phyloP scores from a whole-genome alignment of 1,140 invertebrate genomes.

The Hormaphis cornu region DNA sequence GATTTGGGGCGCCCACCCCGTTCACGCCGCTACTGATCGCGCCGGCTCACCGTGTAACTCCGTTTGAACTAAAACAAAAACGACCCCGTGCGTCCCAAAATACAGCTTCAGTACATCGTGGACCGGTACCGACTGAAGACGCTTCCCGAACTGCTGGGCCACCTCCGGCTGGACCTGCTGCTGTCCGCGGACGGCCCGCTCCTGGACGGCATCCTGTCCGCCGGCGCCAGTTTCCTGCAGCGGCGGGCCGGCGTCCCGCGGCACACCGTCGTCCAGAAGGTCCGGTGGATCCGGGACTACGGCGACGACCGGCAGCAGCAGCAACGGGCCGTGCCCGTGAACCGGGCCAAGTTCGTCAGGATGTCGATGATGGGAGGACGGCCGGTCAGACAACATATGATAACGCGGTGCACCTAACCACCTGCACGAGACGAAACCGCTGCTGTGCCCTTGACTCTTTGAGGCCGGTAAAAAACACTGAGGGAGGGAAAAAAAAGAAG shows the following conservation, averaged over 20 bases:
- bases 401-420: too few relatives aligned
- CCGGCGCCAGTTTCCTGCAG: not conserved
- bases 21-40: too few relatives aligned
- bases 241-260: too few relatives aligned
- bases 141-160: not conserved
- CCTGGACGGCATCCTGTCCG: constrained; percentile 1
- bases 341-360: not conserved
- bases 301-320: not conserved
- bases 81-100: not conserved
- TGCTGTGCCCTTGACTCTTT: too few relatives aligned
- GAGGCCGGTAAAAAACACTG: not conserved
- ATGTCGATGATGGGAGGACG: constrained; percentile 16
- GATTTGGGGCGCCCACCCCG: too few relatives aligned
- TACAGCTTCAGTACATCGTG: constrained; percentile 28
- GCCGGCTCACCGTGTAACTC: too few relatives aligned
- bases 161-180: not conserved
- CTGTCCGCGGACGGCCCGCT: not conserved
- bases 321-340: not conserved
- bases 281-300: not conserved
- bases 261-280: not conserved
- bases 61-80: too few relatives aligned
- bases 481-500: too few relatives aligned
- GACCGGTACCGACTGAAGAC: constrained; percentile 8
- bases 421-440: too few relatives aligned
- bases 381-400: not conserved